These are phyloP conservation scores for Myodes glareolus DNA, from an alignment of 2,113 vertebrate species.

Conservation along the genomic window DNA sequence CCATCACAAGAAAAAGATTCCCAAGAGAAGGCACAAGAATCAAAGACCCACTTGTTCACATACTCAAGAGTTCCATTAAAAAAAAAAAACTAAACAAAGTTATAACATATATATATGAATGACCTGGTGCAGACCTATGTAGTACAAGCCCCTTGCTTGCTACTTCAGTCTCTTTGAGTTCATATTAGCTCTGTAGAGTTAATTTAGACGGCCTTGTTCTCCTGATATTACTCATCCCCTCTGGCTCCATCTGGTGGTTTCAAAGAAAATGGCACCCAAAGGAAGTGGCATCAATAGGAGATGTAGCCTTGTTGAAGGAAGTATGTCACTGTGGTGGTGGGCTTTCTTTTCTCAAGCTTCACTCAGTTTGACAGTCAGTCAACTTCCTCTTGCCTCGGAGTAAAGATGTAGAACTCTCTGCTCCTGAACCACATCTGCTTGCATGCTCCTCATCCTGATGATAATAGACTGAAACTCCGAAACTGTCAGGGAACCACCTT, in stretches of 20 bases:
- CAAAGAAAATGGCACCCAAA: no score
- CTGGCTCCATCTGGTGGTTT: background rate
- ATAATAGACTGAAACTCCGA: no score
- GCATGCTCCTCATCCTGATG: no score
- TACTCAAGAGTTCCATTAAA: background rate
- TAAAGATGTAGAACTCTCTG: no score
- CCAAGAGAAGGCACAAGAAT: background rate
- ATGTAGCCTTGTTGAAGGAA: no score
- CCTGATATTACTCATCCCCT: background rate
- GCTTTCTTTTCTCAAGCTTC: no score
- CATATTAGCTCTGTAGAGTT: background rate
- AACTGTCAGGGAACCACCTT: no score
- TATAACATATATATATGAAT: background rate
- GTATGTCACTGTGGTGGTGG: no score
- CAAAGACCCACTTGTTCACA: background rate
- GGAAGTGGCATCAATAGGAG: no score
- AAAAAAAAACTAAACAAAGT: background rate
- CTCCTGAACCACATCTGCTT: no score
- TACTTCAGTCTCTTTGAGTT: background rate
- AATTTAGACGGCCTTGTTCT: background rate
- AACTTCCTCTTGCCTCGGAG: no score
- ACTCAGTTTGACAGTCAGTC: no score
- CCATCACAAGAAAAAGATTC: background rate
- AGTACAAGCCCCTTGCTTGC: background rate
- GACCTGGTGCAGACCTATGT: background rate